Base-by-base conservation (phyloP, 1,140 invertebrate species). In the Ceratina calcarata region DNA sequence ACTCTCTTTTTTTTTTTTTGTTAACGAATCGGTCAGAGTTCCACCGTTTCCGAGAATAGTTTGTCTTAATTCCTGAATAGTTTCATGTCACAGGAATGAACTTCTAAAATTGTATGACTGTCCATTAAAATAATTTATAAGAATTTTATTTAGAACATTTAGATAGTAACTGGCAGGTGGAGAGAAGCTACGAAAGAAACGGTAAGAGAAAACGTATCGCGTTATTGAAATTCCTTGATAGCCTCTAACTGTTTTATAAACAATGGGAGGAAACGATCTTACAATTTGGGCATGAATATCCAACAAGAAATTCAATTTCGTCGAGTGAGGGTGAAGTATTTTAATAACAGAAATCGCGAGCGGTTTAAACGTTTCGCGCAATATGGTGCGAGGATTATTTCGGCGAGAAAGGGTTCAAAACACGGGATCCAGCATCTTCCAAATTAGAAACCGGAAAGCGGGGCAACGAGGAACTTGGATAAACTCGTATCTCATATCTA, bases 401-500 rank as follows among this genome's bases (percentile, higher is more conserved):
- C 6, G 65, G 3, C 1, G 20, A 15, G 18, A 45, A 45, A 10
- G 37, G 64, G 22, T n/a, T 55, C 16, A 53, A 68, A 32, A 55
- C 12, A 55, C 45, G 12, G n/a, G 1, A n/a, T 45, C 37, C 37
- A 10, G 37, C 24, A 70, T 70, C 32, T 51, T 22, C 55, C 1
- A 71, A 71, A 32, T 58, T 71, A 60, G 55, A 37, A 27, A 68
- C 16, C 55, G 13, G 27, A 58, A 71, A 60, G 10, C 55, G 20
- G 55, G 55, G 10, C 8, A 58, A 22, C 22, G 24, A 37, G 53
- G 37, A 57, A 70, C 24, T 70, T n/a, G 69, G 16, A 58, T 60
- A 75, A 67, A 67, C 64, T 68, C 51, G 51, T 55, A 37, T 75
- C 53, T 75, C 69, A 24, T 37, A 49, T 32, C 64, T 67, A 22